A percentile compares a stretch with the other conserved stretches of the same genome.
Evolutionary conservation across 2,113 vertebrate species (phyloP).

Genomic region (Odocoileus hemionus): DNA sequence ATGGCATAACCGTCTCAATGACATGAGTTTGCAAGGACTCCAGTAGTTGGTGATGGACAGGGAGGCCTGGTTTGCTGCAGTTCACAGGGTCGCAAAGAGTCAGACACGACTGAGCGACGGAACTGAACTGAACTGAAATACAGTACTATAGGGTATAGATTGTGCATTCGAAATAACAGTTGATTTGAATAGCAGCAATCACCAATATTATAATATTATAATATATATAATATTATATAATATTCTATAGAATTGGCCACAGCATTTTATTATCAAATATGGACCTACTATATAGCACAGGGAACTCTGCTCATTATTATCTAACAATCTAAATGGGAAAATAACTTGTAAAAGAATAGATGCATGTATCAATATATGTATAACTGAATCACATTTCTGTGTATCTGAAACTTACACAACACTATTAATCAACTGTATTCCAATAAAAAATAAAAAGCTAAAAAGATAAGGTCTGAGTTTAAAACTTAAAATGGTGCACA

Average conservation of each 20-base stretch:
- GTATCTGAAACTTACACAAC: background rate
- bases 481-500: background rate
- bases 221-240: too few species aligned
- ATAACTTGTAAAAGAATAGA: background rate
- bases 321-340: background rate
- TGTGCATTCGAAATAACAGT: background rate
- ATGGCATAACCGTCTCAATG: too few species aligned
- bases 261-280: background rate
- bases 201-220: background rate
- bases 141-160: background rate
- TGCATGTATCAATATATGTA: background rate
- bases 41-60: too few species aligned
- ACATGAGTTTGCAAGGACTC: too few species aligned
- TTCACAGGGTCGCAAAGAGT: too few species aligned
- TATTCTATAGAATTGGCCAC: background rate
- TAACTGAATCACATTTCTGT: background rate
- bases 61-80: too few species aligned
- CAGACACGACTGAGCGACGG: too few species aligned
- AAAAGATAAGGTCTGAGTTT: background rate
- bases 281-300: background rate
- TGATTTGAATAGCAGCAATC: background rate
- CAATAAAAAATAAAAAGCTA: background rate
- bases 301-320: background rate
- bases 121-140: background rate
- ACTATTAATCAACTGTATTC: background rate